phyloP scores from a whole-genome alignment of 2,113 vertebrate species.

The Perca flavescens region DNA sequence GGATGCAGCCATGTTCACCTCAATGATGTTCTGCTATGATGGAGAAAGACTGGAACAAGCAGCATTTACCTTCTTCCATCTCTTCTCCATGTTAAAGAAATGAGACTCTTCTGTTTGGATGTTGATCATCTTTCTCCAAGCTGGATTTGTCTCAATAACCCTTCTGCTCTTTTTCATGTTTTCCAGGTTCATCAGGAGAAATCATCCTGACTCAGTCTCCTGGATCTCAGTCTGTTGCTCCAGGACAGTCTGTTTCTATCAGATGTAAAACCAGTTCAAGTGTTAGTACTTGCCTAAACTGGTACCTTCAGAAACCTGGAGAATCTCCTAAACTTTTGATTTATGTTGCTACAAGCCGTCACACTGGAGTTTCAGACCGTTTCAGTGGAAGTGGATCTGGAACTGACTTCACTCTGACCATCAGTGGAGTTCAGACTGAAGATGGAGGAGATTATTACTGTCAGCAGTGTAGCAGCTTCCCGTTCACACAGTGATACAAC shows the following conservation, averaged over 20 bases:
- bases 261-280: not conserved
- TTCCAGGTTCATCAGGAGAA: slow-evolving; percentile 6
- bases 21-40: too few species aligned
- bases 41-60: too few species aligned
- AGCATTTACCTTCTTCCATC: too few species aligned
- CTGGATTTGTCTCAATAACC: not conserved
- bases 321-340: too few species aligned
- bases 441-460: not conserved
- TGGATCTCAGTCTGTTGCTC: not conserved
- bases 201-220: slow-evolving; percentile 16
- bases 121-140: not conserved
- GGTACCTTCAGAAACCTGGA: too few species aligned
- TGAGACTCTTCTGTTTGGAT: not conserved
- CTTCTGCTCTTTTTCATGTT: not conserved
- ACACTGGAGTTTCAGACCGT: too few species aligned
- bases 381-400: not conserved
- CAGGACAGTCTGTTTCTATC: not conserved
- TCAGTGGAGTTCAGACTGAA: not conserved
- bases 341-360: too few species aligned
- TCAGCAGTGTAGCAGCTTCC: not conserved
- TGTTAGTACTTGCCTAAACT: accelerated
- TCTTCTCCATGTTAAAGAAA: too few species aligned
- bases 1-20: too few species aligned
- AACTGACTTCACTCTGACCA: not conserved
- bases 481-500: not conserved